Evolutionary conservation across 2,888 invertebrate genomes (phyloP), one percentile per base, ranked within the genome.

Genomic region (Xylocampa areola): DNA sequence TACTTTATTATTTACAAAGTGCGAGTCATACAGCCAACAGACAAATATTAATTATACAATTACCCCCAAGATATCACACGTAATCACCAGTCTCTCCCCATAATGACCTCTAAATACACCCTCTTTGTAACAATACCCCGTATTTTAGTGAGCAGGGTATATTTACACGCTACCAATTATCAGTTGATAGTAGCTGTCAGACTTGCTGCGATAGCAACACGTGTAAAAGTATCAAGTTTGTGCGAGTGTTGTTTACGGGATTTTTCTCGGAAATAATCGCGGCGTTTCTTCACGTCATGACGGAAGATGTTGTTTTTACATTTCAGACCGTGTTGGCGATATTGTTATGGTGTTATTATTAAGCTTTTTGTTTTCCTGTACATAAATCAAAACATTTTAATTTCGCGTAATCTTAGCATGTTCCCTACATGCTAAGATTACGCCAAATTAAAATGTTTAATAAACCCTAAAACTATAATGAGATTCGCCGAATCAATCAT

Each of bases 231-330:
- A 8, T 19, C 8, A 11, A 33, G n/a, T n/a, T 8, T 30, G 19
- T 19, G 25, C 35, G 13, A 64, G 30, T 48, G 21, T 36, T 36
- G 68, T 45, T 41, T 32, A 43, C 33, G n/a, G 21, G 16, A 8
- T 17, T 13, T n/a, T 63, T 60, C 50, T 23, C 23, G 13, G 61
- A 63, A 63, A 16, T 17, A 16, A 2, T 8, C 7, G 11, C 16
- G 35, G n/a, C n/a, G n/a, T n/a, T n/a, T n/a, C n/a, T n/a, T 23
- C 10, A 4, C 7, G 11, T 19, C 6, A 7, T 7, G 13, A 19
- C 10, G 10, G 11, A 36, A 13, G 7, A 27, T 14, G 8, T 21
- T 47, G 1, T 17, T 63, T 25, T 37, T 21, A 21, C 21, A 21
- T 21, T 21, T 21, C 21, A 21, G n/a, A n/a, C n/a, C n/a, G n/a